These are phyloP conservation scores for Oedothorax gibbosus DNA, from an alignment of 1,140 invertebrate genomes.

Conservation along the genomic window DNA sequence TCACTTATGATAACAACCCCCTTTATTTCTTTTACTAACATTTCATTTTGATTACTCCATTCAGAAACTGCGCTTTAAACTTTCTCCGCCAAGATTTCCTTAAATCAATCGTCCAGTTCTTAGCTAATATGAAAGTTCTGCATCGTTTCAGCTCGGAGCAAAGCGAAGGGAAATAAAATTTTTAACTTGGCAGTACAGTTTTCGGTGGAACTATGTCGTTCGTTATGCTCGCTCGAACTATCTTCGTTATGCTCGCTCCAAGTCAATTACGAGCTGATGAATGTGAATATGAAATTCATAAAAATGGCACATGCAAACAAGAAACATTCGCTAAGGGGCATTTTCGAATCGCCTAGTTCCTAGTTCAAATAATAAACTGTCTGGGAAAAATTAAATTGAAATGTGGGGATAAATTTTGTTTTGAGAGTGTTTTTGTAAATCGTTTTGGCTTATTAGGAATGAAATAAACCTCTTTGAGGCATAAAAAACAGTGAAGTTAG, in stretches of 20 bases:
- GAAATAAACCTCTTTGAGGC: too few species aligned
- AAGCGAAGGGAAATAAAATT: not conserved
- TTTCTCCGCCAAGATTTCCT: not conserved
- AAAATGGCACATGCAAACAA: constrained; percentile 1
- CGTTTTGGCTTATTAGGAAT: too few species aligned
- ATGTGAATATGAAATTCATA: constrained; percentile 44
- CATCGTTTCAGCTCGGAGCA: constrained; percentile 7
- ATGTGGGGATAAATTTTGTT: too few species aligned
- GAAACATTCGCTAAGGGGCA: constrained; percentile 32
- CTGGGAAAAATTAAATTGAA: too few species aligned
- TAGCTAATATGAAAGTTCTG: constrained; percentile 1
- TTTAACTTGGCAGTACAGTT: not conserved
- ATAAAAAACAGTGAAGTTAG: too few species aligned
- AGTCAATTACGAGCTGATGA: constrained; percentile 45
- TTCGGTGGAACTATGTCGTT: constrained; percentile 6
- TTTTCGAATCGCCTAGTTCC: not conserved
- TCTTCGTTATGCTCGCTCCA: constrained; percentile 22
- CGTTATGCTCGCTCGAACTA: constrained; percentile 25
- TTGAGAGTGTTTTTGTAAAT: too few species aligned
- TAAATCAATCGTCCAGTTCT: not conserved
- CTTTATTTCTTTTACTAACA: too few species aligned
- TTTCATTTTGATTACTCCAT: too few species aligned
- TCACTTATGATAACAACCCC: too few species aligned
- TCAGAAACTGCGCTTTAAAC: too few species aligned
- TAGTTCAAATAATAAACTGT: too few species aligned